These are phyloP conservation scores for Ceuthmochares aereus DNA, from an alignment of 2,113 vertebrate genomes.

Conservation along the genomic window DNA sequence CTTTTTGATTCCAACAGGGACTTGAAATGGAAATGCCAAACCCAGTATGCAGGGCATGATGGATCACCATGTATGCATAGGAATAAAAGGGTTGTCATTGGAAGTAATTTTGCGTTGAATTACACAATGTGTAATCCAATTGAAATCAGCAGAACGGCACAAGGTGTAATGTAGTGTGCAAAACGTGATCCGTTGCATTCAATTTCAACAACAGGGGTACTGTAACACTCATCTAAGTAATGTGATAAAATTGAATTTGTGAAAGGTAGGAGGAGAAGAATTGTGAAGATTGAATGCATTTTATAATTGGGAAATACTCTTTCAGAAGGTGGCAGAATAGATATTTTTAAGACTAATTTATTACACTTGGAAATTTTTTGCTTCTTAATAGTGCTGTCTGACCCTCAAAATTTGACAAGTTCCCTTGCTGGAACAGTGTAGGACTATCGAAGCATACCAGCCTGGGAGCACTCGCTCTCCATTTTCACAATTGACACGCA, in stretches of 20 bases:
- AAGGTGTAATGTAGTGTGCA: slow-evolving; percentile 72
- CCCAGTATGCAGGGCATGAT: slow-evolving; percentile 42
- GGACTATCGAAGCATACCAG: background rate
- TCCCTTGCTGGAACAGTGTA: background rate
- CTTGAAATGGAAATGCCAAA: slow-evolving; percentile 69
- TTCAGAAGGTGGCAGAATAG: background rate
- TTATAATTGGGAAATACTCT: slow-evolving; percentile 36
- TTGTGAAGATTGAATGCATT: slow-evolving; percentile 15
- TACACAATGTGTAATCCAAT: slow-evolving; percentile 72
- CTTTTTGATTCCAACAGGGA: slow-evolving; percentile 62
- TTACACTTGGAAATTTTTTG: background rate
- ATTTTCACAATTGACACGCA: background rate
- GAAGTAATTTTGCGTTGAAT: slow-evolving; percentile 72
- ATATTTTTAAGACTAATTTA: slow-evolving; percentile 39
- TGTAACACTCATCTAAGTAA: slow-evolving; percentile 25
- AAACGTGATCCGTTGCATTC: slow-evolving; percentile 57
- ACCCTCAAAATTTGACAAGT: background rate
- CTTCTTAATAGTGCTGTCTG: background rate
- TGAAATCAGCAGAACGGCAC: slow-evolving; percentile 67
- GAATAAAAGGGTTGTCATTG: slow-evolving; percentile 66
- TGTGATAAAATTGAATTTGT: slow-evolving; percentile 54
- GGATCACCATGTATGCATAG: slow-evolving; percentile 70
- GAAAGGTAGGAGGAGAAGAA: slow-evolving; percentile 31
- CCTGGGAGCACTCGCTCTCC: background rate
- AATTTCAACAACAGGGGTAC: slow-evolving; percentile 48